phyloP scores from a whole-genome alignment of 2,888 invertebrate species.

The Brachyopa scutellaris region DNA sequence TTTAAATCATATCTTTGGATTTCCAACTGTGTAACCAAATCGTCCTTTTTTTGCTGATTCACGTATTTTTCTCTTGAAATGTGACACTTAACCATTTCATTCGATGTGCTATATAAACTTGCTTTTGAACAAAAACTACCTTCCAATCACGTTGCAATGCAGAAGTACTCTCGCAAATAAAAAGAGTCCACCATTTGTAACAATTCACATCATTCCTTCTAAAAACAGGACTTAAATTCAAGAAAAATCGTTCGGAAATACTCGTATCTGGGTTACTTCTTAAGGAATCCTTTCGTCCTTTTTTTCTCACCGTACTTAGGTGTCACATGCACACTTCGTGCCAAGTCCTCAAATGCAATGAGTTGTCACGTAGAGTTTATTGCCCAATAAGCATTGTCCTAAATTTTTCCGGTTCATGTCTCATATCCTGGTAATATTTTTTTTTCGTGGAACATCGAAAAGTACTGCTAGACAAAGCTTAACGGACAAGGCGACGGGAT shows the following conservation, averaged over 20 bases:
- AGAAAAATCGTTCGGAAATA: too few relatives aligned
- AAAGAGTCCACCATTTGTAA: constrained; percentile 21
- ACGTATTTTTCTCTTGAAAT: too few relatives aligned
- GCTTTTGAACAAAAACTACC: too few relatives aligned
- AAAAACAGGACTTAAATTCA: too few relatives aligned
- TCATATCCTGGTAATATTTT: constrained; percentile 40
- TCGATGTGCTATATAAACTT: too few relatives aligned
- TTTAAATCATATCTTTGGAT: too few relatives aligned
- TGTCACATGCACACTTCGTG: constrained; percentile 63
- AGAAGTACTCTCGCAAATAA: constrained; percentile 22
- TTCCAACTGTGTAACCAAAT: too few relatives aligned
- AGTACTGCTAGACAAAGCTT: constrained; percentile 43
- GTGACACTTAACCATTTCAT: too few relatives aligned
- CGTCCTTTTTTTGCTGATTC: too few relatives aligned
- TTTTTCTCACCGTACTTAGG: constrained; percentile 27
- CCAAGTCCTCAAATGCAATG: constrained; percentile 66
- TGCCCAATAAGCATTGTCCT: constrained; percentile 72
- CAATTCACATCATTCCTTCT: too few relatives aligned
- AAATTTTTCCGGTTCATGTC: constrained; percentile 69
- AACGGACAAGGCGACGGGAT: constrained; percentile 66
- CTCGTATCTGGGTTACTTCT: too few relatives aligned
- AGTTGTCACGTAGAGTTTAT: constrained; percentile 71
- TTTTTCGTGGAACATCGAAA: not conserved
- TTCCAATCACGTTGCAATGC: constrained; percentile 64
- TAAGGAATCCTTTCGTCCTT: not conserved